Evolutionary conservation across 1,140 invertebrate genomes (phyloP).

Genomic region (Diploscapter pachys): DNA sequence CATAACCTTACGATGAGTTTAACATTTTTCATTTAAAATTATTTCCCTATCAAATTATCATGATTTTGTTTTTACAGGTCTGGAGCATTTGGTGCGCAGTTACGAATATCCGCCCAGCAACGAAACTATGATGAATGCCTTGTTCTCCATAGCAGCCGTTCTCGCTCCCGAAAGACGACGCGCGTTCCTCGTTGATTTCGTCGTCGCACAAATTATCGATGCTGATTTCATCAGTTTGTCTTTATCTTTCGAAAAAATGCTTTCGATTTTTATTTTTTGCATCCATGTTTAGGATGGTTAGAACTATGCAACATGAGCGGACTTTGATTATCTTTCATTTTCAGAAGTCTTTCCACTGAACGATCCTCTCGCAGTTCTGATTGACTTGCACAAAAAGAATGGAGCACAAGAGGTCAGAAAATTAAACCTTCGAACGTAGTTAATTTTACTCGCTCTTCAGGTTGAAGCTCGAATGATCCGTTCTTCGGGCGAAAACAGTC

Average conservation of each 20-base stretch:
- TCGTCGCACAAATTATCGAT: slow-evolving; percentile 37
- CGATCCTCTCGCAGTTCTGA: slow-evolving; percentile 46
- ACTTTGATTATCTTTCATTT: neutral
- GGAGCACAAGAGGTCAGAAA: slow-evolving; percentile 17
- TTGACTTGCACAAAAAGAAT: slow-evolving; percentile 43
- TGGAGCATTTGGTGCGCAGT: slow-evolving; percentile 35
- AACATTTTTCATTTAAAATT: neutral
- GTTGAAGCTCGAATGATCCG: slow-evolving; percentile 46
- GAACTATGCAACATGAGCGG: too few relatives aligned
- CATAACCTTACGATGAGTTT: neutral
- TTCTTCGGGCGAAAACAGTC: slow-evolving; percentile 39
- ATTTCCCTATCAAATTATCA: neutral
- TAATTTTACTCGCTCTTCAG: slow-evolving; percentile 3
- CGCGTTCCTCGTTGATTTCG: slow-evolving; percentile 33
- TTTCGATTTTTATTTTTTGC: too few relatives aligned
- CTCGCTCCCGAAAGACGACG: slow-evolving; percentile 20
- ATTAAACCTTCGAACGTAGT: neutral
- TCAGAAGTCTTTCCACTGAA: slow-evolving; percentile 49
- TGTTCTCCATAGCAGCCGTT: slow-evolving; percentile 20
- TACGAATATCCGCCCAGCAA: slow-evolving; percentile 23
- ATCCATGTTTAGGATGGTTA: too few relatives aligned
- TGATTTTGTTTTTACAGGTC: slow-evolving; percentile 12
- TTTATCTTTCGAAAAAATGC: too few relatives aligned
- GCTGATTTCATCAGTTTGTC: slow-evolving; percentile 18
- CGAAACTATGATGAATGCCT: slow-evolving; percentile 17